phyloP scores from a whole-genome alignment of 1,140 invertebrate species.

The Cydia amplana region DNA sequence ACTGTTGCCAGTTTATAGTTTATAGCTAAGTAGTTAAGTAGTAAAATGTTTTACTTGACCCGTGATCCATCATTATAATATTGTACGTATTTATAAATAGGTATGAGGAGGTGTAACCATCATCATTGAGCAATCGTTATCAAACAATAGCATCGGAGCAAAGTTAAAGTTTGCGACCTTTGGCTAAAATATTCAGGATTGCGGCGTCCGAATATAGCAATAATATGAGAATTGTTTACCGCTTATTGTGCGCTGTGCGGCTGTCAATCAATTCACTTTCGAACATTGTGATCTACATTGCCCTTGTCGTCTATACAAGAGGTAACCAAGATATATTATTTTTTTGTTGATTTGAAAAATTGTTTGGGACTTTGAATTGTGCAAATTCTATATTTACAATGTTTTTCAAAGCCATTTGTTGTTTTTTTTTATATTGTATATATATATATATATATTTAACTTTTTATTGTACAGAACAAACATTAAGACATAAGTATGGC shows the following conservation, averaged over 20 bases:
- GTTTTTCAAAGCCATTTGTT: too few species aligned
- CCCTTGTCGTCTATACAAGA: constrained; percentile 39
- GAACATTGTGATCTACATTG: constrained; percentile 67
- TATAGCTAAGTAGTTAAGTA: too few species aligned
- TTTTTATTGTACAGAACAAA: too few species aligned
- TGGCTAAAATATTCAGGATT: constrained; percentile 68
- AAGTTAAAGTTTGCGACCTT: constrained; percentile 73
- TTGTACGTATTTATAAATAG: not conserved
- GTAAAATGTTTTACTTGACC: not conserved
- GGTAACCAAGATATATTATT: constrained; percentile 32
- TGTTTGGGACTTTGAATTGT: too few species aligned
- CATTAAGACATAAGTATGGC: too few species aligned
- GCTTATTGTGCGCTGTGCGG: constrained; percentile 59
- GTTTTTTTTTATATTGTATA: too few species aligned
- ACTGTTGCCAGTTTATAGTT: constrained; percentile 38
- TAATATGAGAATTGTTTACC: constrained; percentile 71
- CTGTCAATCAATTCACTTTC: constrained; percentile 75
- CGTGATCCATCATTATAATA: constrained; percentile 1
- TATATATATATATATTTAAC: too few species aligned
- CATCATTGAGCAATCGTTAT: constrained; percentile 54
- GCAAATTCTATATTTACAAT: too few species aligned
- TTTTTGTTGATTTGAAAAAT: too few species aligned
- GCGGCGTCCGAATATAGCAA: constrained; percentile 62
- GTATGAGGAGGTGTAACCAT: constrained; percentile 16
- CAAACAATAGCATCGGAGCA: constrained; percentile 70